Percentiles rank a stretch among this genome's conserved stretches.
These are phyloP conservation scores for Eclectus roratus DNA, from an alignment of 2,113 vertebrate genomes.

Conservation along the genomic window DNA sequence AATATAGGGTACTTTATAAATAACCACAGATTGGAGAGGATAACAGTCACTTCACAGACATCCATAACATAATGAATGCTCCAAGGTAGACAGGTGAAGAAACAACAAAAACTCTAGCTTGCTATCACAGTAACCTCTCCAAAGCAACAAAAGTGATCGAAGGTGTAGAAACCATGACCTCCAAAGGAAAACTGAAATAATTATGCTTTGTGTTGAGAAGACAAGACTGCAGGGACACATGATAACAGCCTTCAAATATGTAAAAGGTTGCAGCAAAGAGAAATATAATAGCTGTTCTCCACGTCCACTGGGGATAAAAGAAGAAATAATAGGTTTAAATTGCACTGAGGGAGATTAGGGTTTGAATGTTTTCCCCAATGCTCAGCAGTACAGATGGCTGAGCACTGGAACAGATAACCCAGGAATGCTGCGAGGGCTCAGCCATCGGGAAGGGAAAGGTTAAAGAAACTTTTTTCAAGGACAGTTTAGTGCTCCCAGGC, in stretches of 20 bases:
- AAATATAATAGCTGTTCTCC: slow-evolving; percentile 43
- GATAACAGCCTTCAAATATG: slow-evolving; percentile 53
- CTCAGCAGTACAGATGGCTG: not conserved
- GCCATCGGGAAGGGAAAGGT: not conserved
- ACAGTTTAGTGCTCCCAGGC: not conserved
- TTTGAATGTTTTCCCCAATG: slow-evolving; percentile 17
- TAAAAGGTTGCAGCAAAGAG: slow-evolving; percentile 52
- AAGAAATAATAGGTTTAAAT: slow-evolving; percentile 63
- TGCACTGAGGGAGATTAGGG: slow-evolving; percentile 42
- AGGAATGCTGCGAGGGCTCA: not conserved
- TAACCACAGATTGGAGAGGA: slow-evolving; percentile 26
- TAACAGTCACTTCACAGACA: slow-evolving; percentile 30
- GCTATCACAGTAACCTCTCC: slow-evolving; percentile 2
- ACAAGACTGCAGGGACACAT: not conserved
- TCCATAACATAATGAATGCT: not conserved
- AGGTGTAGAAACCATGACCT: slow-evolving; percentile 32
- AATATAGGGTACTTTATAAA: slow-evolving; percentile 24
- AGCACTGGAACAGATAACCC: slow-evolving; percentile 25
- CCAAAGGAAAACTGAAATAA: slow-evolving; percentile 25
- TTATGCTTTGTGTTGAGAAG: not conserved
- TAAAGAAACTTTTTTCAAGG: slow-evolving; percentile 23
- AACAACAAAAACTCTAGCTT: slow-evolving; percentile 34
- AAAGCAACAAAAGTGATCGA: not conserved
- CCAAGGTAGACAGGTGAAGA: not conserved
- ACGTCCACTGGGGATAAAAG: slow-evolving; percentile 45